Evolutionary conservation across 2,113 vertebrate species (phyloP), one percentile per base, ranked within the genome.

Genomic region (Cheilinus undulatus): DNA sequence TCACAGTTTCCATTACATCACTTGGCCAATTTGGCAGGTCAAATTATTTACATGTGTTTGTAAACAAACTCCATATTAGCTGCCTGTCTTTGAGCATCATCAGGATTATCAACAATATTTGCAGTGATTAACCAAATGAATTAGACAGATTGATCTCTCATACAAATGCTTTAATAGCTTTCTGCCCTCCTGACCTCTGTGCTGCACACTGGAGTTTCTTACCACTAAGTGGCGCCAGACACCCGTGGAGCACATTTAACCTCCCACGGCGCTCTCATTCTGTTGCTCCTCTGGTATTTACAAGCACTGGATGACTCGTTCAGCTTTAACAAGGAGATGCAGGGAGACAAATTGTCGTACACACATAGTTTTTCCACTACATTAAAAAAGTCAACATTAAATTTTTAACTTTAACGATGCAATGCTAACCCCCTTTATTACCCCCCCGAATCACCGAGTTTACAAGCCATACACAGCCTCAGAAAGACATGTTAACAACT

Each of bases 1-100:
- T 83, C 80, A 86, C 52, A 85, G 65, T 90, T 89, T 91, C 90
- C 90, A 87, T 90, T 80, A 85, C 86, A 80, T 92, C 85, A 90
- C 62, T 60, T 34, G 2, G 67, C 45, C 63, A 46, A 73, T 54
- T 78, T 86, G 73, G 69, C 84, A 86, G 76, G 49, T 45, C 24
- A 34, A 78, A 76, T 40, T 80, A 73, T 82, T 85, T 77, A 72
- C 72, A 72, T 53, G 60, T 87, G 80, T 85, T 79, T 40, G 82
- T 86, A 86, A 86, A 88, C 76, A 86, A 67, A 60, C 34, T 67
- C 6, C 36, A 53, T 64, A 61, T 63, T 62, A 61, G 26, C 26
- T 61, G 51, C 8, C 3, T 40, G 51, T 73, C 56, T 51, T 6
- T 19, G 22, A 78, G n/a, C 1, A 24, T 32, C 54, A 56, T 66